Evolutionary conservation across 2,113 vertebrate genomes (phyloP).

Genomic region (Periophthalmus modestus): DNA sequence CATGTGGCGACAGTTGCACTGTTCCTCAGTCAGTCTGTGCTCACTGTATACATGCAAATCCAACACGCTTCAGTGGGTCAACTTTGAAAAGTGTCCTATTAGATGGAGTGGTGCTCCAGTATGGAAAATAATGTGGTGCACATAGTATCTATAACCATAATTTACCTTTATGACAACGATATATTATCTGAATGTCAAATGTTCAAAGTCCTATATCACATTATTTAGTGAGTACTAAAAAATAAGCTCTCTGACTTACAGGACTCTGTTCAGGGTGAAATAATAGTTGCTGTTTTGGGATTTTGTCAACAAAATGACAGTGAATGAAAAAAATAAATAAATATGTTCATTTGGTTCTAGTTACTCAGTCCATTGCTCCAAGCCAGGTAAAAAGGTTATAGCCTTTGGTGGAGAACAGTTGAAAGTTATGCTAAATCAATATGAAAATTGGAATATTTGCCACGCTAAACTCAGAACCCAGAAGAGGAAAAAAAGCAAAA

Average conservation of each 20-base stretch:
- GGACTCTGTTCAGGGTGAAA: not conserved
- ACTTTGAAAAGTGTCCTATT: slow-evolving; percentile 32
- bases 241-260: not conserved
- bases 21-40: slow-evolving; percentile 52
- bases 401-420: too few relatives aligned
- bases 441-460: too few relatives aligned
- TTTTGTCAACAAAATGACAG: too few relatives aligned
- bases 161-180: not conserved
- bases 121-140: not conserved
- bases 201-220: not conserved
- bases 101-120: slow-evolving; percentile 11
- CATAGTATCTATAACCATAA: not conserved
- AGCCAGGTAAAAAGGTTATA: not conserved
- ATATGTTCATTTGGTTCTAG: too few relatives aligned
- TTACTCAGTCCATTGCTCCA: not conserved
- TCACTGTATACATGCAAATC: slow-evolving; percentile 17
- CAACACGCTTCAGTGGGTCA: slow-evolving; percentile 28
- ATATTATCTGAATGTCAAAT: not conserved
- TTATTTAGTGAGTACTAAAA: not conserved
- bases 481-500: not conserved
- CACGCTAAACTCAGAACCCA: too few relatives aligned
- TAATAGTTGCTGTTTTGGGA: not conserved
- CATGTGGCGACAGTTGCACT: slow-evolving; percentile 60
- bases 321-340: too few relatives aligned
- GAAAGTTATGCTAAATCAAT: too few relatives aligned